Evolutionary conservation across 2,113 vertebrate species (phyloP).

Genomic region (Australoheros scitulus): DNA sequence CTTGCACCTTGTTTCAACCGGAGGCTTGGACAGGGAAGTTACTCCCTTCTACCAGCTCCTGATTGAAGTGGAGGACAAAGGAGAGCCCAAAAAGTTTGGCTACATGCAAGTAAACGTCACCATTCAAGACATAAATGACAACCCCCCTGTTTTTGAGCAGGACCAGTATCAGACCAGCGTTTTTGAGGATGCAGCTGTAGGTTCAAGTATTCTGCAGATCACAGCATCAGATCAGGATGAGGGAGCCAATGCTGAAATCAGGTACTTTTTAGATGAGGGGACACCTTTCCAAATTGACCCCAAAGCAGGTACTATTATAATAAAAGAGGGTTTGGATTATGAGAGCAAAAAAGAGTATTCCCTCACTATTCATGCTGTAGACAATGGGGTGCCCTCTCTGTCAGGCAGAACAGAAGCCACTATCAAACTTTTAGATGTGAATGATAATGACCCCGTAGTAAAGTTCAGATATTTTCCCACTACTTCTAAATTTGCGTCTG

Average conservation of each 20-base stretch:
- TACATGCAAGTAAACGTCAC: slow-evolving; percentile 96
- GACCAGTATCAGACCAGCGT: slow-evolving; percentile 89
- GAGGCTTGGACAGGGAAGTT: slow-evolving; percentile 91
- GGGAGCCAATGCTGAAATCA: slow-evolving; percentile 91
- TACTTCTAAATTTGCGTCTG: slow-evolving; percentile 93
- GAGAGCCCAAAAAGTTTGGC: slow-evolving; percentile 89
- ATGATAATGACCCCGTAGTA: slow-evolving; percentile 95
- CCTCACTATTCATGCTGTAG: slow-evolving; percentile 89
- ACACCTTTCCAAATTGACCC: slow-evolving; percentile 94
- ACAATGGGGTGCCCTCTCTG: slow-evolving; percentile 88
- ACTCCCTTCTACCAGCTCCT: slow-evolving; percentile 90
- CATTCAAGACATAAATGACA: slow-evolving; percentile 96
- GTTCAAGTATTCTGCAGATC: slow-evolving; percentile 91
- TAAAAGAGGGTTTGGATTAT: slow-evolving; percentile 90
- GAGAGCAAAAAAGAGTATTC: slow-evolving; percentile 90
- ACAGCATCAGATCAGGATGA: slow-evolving; percentile 91
- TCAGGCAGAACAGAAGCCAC: slow-evolving; percentile 90
- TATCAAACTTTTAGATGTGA: slow-evolving; percentile 91
- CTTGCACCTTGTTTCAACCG: slow-evolving; percentile 92
- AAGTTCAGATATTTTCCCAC: slow-evolving; percentile 94
- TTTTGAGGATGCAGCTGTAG: slow-evolving; percentile 89
- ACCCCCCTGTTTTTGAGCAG: slow-evolving; percentile 89
- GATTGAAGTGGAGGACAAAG: slow-evolving; percentile 95
- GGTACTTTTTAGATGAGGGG: slow-evolving; percentile 88
- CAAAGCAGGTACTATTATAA: slow-evolving; percentile 88